Base-by-base conservation (phyloP, 2,888 invertebrate genomes). In the Standfussiana lucernea region DNA sequence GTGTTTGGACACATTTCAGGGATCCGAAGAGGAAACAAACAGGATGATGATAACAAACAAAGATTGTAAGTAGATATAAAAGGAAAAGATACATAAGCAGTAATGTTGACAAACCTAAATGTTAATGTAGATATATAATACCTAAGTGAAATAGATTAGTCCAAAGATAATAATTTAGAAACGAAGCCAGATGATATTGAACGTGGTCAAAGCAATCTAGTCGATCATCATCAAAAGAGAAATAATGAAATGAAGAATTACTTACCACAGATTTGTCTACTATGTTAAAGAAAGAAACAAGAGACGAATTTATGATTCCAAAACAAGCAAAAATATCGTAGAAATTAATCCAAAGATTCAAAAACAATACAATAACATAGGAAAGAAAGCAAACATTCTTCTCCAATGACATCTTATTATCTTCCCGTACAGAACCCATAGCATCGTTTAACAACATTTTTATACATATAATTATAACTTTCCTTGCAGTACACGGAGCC, bases 381-480 rank as follows among this genome's bases (percentile, higher is more conserved):
- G 1, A n/a, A 40, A 21, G 15, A n/a, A 50, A 61, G 18, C 15
- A 53, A 21, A 45, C 5, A 32, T 11, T 45, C 15, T 32, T 15
- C n/a, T 47, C 18, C 15, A 67, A 67, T 18, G 3, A 18, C 0
- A 50, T 21, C 61, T 73, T 62, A 74, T 75, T 40, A 80, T 73
- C 40, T 75, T 67, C 50, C 28, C 47, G 24, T 47, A 73, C 77
- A 40, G 67, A 88, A 80, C 77, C 45, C 77, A 65, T 56, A 64
- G 76, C 40, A 50, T 65, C 64, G 75, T 72, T 73, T 75, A 69
- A 79, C 70, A 84, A 66, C 74, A 78, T 86, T 85, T 86, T 82
- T 86, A 80, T 80, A 78, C 53, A 77, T 84, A 86, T 90, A 92
- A 90, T 90, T 90, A 92, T 91, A 92, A 89, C 89, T 89, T 90